A percentile compares a stretch with the other conserved stretches of the same genome.
Evolutionary conservation across 2,797 vertebrate genomes (phyloP).

Genomic region (Onychomys torridus): DNA sequence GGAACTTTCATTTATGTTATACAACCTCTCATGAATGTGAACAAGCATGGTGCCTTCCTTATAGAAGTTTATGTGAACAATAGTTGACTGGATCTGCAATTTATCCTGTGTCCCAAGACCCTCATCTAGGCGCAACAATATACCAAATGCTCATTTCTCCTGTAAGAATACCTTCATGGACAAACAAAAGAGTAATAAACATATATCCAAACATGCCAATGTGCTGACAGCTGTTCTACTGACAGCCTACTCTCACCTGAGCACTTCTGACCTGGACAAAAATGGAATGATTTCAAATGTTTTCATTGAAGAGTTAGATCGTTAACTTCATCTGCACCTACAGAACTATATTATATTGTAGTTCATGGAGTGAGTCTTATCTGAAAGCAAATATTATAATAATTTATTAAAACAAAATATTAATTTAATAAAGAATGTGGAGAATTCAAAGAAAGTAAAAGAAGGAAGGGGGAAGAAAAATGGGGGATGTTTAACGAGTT

Average conservation of each 20-base stretch:
- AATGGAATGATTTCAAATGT: background rate
- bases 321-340: no score
- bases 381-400: background rate
- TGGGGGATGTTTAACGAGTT: background rate
- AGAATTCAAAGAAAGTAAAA: background rate
- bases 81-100: background rate
- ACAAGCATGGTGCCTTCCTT: background rate
- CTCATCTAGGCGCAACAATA: no score
- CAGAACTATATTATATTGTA: background rate
- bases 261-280: background rate
- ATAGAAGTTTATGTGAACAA: background rate
- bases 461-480: background rate
- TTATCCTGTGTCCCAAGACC: background rate
- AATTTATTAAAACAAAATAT: background rate
- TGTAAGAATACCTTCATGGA: background rate
- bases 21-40: background rate
- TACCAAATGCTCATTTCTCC: background rate
- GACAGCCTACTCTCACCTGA: no score
- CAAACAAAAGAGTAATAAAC: background rate
- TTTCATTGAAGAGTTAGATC: background rate
- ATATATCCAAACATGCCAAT: no score
- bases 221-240: rapidly evolving
- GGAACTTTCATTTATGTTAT: background rate
- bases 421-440: background rate
- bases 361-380: background rate